These are phyloP conservation scores for Hippocampus comes DNA, from an alignment of 2,113 vertebrate genomes.

Conservation along the genomic window DNA sequence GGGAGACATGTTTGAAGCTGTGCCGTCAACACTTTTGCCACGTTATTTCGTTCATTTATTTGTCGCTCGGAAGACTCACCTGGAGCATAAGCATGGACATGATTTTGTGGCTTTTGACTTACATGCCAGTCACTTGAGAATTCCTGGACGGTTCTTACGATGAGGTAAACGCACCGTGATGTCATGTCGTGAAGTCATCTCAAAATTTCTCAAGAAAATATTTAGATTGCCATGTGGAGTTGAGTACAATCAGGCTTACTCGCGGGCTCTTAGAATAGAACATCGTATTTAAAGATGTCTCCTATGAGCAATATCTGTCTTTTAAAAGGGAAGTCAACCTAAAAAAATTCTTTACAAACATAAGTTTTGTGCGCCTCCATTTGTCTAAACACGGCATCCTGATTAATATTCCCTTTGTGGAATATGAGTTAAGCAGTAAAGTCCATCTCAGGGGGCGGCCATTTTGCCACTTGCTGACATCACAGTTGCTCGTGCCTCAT, in stretches of 20 bases:
- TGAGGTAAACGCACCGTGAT: neutral
- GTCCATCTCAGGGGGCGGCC: too few relatives aligned
- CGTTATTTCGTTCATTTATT: neutral
- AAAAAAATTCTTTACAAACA: too few relatives aligned
- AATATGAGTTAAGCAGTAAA: too few relatives aligned
- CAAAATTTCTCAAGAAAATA: neutral
- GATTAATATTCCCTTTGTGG: too few relatives aligned
- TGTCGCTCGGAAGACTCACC: neutral
- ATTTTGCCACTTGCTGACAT: too few relatives aligned
- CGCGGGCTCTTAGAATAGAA: neutral
- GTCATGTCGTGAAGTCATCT: neutral
- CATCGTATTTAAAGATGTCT: too few relatives aligned
- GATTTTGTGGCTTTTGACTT: neutral
- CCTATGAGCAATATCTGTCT: too few relatives aligned
- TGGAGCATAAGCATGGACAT: neutral
- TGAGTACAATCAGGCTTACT: neutral
- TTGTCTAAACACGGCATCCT: too few relatives aligned
- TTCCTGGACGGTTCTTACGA: neutral
- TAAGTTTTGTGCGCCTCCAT: too few relatives aligned
- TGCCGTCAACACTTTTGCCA: neutral
- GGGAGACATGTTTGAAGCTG: too few relatives aligned
- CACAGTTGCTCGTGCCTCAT: too few relatives aligned
- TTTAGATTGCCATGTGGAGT: neutral
- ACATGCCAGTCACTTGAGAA: neutral
- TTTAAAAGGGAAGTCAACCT: too few relatives aligned